Base-by-base conservation (phyloP, 2,888 invertebrate species). In the Stenurella melanura region DNA sequence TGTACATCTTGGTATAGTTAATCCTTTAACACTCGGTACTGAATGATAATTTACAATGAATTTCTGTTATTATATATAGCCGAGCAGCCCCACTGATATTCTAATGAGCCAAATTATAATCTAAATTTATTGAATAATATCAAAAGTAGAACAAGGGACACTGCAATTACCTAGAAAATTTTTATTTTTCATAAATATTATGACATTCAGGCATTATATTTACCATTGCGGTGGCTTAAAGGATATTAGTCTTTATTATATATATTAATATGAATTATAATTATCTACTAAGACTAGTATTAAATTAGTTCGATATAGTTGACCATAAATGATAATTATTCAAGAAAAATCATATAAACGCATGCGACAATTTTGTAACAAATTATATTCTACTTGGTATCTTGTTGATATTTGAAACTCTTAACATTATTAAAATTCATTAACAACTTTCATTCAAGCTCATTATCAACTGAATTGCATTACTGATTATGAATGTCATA, bases 1-100 rank as follows among this genome's bases (percentile, higher is more conserved):
- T 80, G 71, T 74, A 77, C 80, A 80, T 80, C 15, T 67, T 67
- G 26, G 0, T 50, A 38, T 63, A 34, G 34, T 61, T 72, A 72
- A 72, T 72, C 72, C 72, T 17, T 72, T 74, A 19, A 12, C 68
- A 66, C 50, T 74, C 12, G 11, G 10, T 17, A 74, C 60, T 54
- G 60, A 72, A 67, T 26, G 18, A 42, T 74, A 26, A 67, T 57
- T 74, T n/a, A 21, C 42, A 19, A 54, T 61, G 15, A 34, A 74
- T 58, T 64, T 50, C 30, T 60, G 21, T 30, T 67, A 15, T 11
- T 74, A 60, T 74, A 74, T 74, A 74, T 67, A 67, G 18, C 54
- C 7, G 15, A 9, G 1, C 19, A 67, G 34, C 74, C 74, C 74
- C 74, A 67, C 74, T 74, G 66, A 34, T 38, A 61, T 50, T 64